Evolutionary conservation across 2,888 invertebrate species (phyloP).

Genomic region (Hydriomena furcata): DNA sequence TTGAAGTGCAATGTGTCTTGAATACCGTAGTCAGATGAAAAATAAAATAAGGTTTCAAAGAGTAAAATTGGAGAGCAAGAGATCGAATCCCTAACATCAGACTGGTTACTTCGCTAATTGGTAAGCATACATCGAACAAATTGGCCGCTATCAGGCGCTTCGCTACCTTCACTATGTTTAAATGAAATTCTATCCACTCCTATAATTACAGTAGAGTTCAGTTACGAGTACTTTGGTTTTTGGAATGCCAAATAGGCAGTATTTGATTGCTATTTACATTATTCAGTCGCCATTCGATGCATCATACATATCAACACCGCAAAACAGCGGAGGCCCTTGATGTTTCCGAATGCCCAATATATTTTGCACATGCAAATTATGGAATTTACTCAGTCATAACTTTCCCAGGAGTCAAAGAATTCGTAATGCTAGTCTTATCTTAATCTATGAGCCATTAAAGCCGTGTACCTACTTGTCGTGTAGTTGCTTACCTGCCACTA

Average conservation of each 20-base stretch:
- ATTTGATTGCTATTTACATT: conserved; percentile 72
- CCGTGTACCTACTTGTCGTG: conserved; percentile 26
- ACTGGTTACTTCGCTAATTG: conserved; percentile 58
- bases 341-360: conserved; percentile 41
- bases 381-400: conserved; percentile 28
- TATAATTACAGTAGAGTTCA: conserved; percentile 54
- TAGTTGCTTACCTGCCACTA: conserved; percentile 22
- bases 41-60: conserved; percentile 39
- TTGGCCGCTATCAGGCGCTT: conserved; percentile 51
- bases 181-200: conserved; percentile 76
- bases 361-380: conserved; percentile 44
- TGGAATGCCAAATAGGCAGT: conserved; percentile 59
- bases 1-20: conserved; percentile 44
- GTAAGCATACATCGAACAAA: conserved; percentile 67
- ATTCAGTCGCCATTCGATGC: conserved; percentile 63
- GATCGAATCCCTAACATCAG: conserved; percentile 36
- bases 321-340: conserved; percentile 41
- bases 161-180: conserved; percentile 63
- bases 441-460: conserved; percentile 29
- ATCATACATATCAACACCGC: conserved; percentile 42
- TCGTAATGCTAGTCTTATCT: conserved; percentile 27
- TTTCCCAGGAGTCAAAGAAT: conserved; percentile 23
- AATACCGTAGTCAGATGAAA: conserved; percentile 58
- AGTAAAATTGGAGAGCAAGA: conserved; percentile 21
- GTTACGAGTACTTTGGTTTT: conserved; percentile 54